Conservation (phyloP, 1,140 invertebrate species). For the Penaeus vannamei region DNA sequence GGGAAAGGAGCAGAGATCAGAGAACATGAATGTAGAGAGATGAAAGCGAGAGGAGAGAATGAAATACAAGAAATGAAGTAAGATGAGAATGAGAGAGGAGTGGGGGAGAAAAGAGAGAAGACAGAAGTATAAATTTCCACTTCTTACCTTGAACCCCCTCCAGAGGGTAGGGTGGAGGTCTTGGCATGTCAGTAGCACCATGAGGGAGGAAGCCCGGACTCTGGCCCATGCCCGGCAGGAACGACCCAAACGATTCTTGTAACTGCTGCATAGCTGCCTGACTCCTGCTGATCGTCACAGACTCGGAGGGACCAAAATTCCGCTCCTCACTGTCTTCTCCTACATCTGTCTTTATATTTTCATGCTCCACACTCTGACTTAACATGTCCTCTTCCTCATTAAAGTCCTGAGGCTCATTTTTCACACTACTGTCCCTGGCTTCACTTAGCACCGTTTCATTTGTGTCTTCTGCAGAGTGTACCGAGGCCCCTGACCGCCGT, state of each 20-base stretch:
- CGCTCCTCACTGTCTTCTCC: conserved; percentile 53
- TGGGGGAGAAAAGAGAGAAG: not conserved
- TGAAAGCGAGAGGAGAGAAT: too few species aligned
- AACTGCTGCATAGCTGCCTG: conserved; percentile 68
- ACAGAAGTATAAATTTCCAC: not conserved
- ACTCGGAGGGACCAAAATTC: conserved; percentile 60
- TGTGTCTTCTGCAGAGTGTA: conserved; percentile 65
- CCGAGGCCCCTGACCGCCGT: conserved; percentile 59
- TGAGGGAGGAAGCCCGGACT: conserved; percentile 67
- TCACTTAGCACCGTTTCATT: conserved; percentile 67
- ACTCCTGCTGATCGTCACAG: conserved; percentile 65
- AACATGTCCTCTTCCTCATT: conserved; percentile 68
- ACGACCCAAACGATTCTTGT: conserved; percentile 66
- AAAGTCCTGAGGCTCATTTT: conserved; percentile 68
- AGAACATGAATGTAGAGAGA: too few species aligned
- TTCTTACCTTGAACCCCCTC: conserved; percentile 68
- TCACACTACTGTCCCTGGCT: conserved; percentile 64
- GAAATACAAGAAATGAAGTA: too few species aligned
- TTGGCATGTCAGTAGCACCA: conserved; percentile 65
- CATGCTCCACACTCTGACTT: conserved; percentile 57
- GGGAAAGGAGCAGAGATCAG: too few species aligned
- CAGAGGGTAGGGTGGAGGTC: conserved; percentile 65
- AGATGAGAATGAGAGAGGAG: too few species aligned
- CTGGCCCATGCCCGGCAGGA: conserved; percentile 67
- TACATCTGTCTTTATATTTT: conserved; percentile 58